Conservation (phyloP, 2,888 invertebrate genomes). For the Agriopis leucophaearia region DNA sequence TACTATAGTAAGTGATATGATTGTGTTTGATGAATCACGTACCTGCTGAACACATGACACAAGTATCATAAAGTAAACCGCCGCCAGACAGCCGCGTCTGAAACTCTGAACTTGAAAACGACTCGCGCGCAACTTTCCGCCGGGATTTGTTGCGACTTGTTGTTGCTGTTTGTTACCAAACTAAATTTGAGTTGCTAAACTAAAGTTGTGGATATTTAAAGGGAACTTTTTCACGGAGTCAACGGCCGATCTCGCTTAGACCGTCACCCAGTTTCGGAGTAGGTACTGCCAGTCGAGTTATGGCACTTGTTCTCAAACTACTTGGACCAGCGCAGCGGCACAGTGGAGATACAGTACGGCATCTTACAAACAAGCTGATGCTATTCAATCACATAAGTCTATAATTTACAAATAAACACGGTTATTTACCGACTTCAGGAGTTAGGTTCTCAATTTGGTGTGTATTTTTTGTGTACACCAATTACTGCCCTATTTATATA, state of each 20-base stretch:
- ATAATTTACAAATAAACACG: background rate
- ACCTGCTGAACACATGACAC: background rate
- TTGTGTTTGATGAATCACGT: background rate
- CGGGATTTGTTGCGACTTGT: conserved; percentile 83
- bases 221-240: conserved; percentile 86
- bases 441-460: no score
- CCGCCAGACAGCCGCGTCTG: conserved; percentile 50
- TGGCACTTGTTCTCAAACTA: conserved; percentile 86
- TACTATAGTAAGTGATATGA: background rate
- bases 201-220: conserved; percentile 86
- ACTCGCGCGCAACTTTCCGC: conserved; percentile 84
- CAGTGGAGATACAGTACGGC: conserved; percentile 23
- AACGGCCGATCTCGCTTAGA: conserved; percentile 82
- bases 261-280: conserved; percentile 86
- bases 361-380: conserved; percentile 11
- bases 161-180: conserved; percentile 84
- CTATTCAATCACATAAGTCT: background rate
- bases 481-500: no score
- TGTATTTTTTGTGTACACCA: no score
- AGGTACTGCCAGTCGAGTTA: conserved; percentile 76
- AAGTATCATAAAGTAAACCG: conserved; percentile 11
- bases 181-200: conserved; percentile 86
- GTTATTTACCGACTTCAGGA: background rate
- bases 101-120: conserved; percentile 78
- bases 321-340: conserved; percentile 70